Conservation (phyloP, 2,888 invertebrate genomes). For the Bellardia pandia region DNA sequence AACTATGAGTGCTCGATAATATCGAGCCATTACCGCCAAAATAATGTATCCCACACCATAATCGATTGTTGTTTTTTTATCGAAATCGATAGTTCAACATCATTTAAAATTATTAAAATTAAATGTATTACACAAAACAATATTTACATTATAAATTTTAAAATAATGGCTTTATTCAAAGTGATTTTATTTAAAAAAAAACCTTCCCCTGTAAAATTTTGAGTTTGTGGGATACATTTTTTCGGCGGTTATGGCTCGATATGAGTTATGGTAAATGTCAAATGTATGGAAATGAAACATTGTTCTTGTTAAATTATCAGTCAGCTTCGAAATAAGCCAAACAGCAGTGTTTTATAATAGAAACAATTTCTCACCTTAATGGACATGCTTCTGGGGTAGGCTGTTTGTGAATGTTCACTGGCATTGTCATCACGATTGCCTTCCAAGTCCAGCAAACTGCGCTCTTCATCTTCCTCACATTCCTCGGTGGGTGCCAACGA, state of each 20-base stretch:
- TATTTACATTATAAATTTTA: too few relatives aligned
- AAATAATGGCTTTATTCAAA: too few relatives aligned
- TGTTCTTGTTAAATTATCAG: constrained; percentile 33
- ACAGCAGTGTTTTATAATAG: constrained; percentile 77
- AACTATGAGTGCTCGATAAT: constrained; percentile 48
- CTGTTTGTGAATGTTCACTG: constrained; percentile 78
- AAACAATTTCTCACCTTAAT: constrained; percentile 86
- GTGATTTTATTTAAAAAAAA: too few relatives aligned
- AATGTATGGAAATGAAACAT: constrained; percentile 47
- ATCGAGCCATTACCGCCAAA: too few relatives aligned
- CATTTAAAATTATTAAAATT: too few relatives aligned
- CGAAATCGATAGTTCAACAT: too few relatives aligned
- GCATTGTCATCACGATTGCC: constrained; percentile 80
- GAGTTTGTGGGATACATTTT: too few relatives aligned
- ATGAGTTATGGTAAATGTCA: constrained; percentile 34
- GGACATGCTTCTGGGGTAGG: constrained; percentile 83
- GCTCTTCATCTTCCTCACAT: constrained; percentile 86
- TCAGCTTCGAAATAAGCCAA: constrained; percentile 76
- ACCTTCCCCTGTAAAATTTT: too few relatives aligned
- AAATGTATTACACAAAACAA: too few relatives aligned
- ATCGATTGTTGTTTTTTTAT: too few relatives aligned
- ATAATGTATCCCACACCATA: too few relatives aligned
- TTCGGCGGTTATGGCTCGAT: too few relatives aligned
- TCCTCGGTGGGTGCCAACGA: constrained; percentile 89
- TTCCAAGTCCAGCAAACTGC: constrained; percentile 85